phyloP scores from a whole-genome alignment of 2,888 invertebrate species.

The Iselma pallidipennis region DNA sequence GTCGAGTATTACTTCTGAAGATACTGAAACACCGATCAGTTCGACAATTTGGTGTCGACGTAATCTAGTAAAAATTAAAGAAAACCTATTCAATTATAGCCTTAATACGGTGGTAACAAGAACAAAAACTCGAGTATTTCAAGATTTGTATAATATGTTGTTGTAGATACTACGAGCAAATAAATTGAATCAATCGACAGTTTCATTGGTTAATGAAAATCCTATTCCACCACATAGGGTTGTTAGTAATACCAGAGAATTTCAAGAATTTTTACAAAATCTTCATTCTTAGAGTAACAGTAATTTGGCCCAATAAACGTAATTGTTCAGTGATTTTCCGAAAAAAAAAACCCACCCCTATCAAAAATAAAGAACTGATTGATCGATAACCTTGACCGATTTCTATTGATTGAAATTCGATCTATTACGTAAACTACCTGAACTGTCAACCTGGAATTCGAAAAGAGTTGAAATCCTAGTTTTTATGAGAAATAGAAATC shows the following conservation, averaged over 20 bases:
- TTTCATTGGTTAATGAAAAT: conserved; percentile 12
- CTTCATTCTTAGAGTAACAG: conserved; percentile 9
- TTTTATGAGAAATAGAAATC: too few relatives aligned
- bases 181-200: conserved; percentile 11
- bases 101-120: conserved; percentile 10
- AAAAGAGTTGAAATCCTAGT: neutral
- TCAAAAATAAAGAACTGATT: neutral
- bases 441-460: neutral
- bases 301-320: too few relatives aligned
- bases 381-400: neutral
- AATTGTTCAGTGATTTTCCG: too few relatives aligned
- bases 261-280: conserved; percentile 21
- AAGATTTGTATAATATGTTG: neutral
- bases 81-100: conserved; percentile 13
- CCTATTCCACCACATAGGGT: conserved; percentile 13
- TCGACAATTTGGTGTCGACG: too few relatives aligned
- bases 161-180: conserved; percentile 11
- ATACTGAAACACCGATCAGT: too few relatives aligned
- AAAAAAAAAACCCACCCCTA: conserved; percentile 3
- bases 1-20: conserved; percentile 15
- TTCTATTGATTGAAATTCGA: neutral
- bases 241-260: conserved; percentile 19
- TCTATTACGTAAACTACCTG: too few relatives aligned
- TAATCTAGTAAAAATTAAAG: conserved; percentile 4
- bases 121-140: neutral